These are phyloP conservation scores for Seriola dumerili DNA, from an alignment of 2,113 vertebrate species.

Conservation along the genomic window DNA sequence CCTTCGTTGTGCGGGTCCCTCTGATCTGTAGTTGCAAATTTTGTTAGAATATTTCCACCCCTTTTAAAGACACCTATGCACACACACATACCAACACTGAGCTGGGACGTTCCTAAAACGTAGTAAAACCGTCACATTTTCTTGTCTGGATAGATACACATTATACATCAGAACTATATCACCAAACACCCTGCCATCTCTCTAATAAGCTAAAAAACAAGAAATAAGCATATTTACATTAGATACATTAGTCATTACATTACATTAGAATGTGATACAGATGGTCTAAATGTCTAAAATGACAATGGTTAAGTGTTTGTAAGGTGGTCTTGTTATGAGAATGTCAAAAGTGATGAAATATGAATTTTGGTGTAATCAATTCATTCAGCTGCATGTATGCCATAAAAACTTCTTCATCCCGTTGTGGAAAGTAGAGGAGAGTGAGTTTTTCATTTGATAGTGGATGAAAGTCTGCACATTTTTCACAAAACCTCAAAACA, in stretches of 20 bases:
- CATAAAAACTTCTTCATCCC: not conserved
- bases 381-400: too few species aligned
- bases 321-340: too few species aligned
- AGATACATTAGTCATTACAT: too few species aligned
- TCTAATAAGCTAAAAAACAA: not conserved
- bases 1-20: conserved; percentile 43
- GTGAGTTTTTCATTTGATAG: not conserved
- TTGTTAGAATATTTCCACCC: conserved; percentile 61
- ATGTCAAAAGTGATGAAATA: too few species aligned
- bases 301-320: too few species aligned
- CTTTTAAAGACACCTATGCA: conserved; percentile 49
- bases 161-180: not conserved
- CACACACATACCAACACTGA: conserved; percentile 18
- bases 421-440: not conserved
- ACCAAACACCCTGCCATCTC: not conserved
- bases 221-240: not conserved
- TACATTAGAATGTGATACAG: too few species aligned
- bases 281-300: too few species aligned
- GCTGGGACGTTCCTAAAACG: conserved; percentile 19
- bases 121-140: conserved; percentile 34
- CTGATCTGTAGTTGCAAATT: conserved; percentile 45
- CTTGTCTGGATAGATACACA: not conserved
- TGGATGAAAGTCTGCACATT: not conserved
- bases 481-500: conserved; percentile 12
- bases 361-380: too few species aligned